Base-by-base conservation (phyloP, 1,140 invertebrate genomes). In the Listronotus oregonensis region DNA sequence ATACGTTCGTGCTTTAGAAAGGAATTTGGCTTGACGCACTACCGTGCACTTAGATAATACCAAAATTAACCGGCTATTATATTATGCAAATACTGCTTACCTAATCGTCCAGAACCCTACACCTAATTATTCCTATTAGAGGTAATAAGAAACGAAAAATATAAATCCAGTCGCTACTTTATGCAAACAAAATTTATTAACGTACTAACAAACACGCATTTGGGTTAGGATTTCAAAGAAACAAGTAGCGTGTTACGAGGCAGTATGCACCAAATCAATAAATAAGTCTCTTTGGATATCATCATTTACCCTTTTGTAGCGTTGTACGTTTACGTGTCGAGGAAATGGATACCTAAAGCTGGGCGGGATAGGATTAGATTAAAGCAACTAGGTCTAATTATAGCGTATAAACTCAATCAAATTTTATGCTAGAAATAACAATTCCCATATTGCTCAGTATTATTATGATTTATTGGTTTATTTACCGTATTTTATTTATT, bases 221-320 rank as follows among this genome's bases (percentile, higher is more conserved):
- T 42, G 44, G 47, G 58, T 51, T 60, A 43, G 59, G 27, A 54
- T 56, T 64, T 56, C 61, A 56, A 64, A 64, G 61, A 64, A 64
- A 56, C 51, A 52, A 64, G 32, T 64, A 43, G 61, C 61, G 61
- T 64, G 61, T 39, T 56, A 46, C 15, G 18, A 27, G 34, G 61
- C 52, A 64, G 56, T 64, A 64, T 64, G 52, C 52, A 57, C 9
- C 44, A 50, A 64, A 56, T 64, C 62, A 64, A 64, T 64, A 64
- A 64, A 64, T 64, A 64, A 40, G 42, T 50, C 62, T 64, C 37
- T 64, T 64, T 64, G 62, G 52, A 64, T 64, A 64, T 64, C 52
- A 64, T 64, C 62, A 56, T 64, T 64, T 60, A 46, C 17, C 42
- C 43, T 42, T 64, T 63, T 63, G 37, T 15, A 14, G 15, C n/a